Evolutionary conservation across 1,140 invertebrate species (phyloP).

Genomic region (Leptonema lineaticorne): DNA sequence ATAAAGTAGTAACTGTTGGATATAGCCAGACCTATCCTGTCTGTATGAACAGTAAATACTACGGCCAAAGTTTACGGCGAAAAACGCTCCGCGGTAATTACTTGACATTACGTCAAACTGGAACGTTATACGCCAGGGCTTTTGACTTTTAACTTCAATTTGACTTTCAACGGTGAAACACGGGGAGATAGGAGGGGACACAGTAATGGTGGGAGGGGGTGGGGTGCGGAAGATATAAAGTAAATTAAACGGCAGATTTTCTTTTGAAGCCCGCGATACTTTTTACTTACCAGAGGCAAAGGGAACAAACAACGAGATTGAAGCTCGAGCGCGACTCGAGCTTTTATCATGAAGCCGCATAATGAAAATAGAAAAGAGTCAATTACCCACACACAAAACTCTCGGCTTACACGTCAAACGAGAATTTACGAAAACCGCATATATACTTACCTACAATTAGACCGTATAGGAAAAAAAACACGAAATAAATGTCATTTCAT

Average conservation of each 20-base stretch:
- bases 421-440: neutral
- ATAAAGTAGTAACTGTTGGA: too few relatives aligned
- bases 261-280: conserved; percentile 28
- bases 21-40: too few relatives aligned
- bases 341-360: conserved; percentile 26
- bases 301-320: conserved; percentile 31
- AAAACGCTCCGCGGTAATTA: conserved; percentile 31
- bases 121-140: conserved; percentile 20
- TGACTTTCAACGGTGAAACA: conserved; percentile 7
- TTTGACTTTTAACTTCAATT: conserved; percentile 33
- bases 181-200: neutral
- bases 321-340: neutral
- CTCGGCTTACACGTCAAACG: neutral
- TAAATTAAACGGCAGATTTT: conserved; percentile 33
- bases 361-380: conserved; percentile 26
- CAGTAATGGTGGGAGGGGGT: neutral
- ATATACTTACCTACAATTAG: too few relatives aligned
- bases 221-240: conserved; percentile 26
- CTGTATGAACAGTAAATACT: neutral
- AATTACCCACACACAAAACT: neutral
- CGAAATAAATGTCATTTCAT: too few relatives aligned
- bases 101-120: conserved; percentile 30
- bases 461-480: too few relatives aligned
- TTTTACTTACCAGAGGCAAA: conserved; percentile 23
- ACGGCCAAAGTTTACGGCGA: conserved; percentile 17